A percentile compares a stretch with the other conserved stretches of the same genome.
Evolutionary conservation across 2,113 vertebrate species (phyloP).

Genomic region (Pachypanchax playfairii): DNA sequence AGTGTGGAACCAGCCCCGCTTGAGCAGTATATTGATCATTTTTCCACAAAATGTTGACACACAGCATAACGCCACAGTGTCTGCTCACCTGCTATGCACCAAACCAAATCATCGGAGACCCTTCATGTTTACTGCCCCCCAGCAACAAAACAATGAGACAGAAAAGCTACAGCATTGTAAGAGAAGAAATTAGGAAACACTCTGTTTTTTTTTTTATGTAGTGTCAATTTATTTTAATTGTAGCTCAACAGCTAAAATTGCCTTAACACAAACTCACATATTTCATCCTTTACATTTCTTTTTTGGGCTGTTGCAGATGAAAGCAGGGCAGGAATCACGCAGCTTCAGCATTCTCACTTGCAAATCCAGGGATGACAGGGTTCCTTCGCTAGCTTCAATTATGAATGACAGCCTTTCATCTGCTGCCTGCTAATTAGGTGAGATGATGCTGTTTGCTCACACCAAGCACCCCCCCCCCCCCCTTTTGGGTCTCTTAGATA

Average conservation of each 20-base stretch:
- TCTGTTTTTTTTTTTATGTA: constrained; percentile 18
- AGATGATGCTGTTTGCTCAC: constrained; percentile 53
- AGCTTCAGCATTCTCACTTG: constrained; percentile 67
- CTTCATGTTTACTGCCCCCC: constrained; percentile 67
- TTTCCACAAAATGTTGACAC: constrained; percentile 68
- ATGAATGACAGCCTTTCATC: constrained; percentile 81
- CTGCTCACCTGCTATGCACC: constrained; percentile 64
- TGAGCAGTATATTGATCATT: constrained; percentile 72
- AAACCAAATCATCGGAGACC: constrained; percentile 64
- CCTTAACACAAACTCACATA: constrained; percentile 43
- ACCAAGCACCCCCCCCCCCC: constrained; percentile 28
- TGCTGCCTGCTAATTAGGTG: constrained; percentile 74
- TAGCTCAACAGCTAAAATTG: constrained; percentile 50
- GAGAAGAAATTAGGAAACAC: constrained; percentile 6
- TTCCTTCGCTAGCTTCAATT: constrained; percentile 72
- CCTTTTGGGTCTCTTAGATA: constrained; percentile 45
- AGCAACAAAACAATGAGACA: constrained; percentile 59
- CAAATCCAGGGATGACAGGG: constrained; percentile 75
- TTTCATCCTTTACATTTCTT: constrained; percentile 48
- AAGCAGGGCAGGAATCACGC: constrained; percentile 66
- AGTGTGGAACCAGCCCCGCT: constrained; percentile 36
- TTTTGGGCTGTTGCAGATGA: constrained; percentile 61
- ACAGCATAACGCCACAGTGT: constrained; percentile 58
- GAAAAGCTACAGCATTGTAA: constrained; percentile 17
- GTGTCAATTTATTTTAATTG: constrained; percentile 48